A percentile compares a stretch with the other conserved stretches of the same genome.
Conservation (phyloP, 2,888 invertebrate species). For the Hydrotaea cyrtoneurina region DNA sequence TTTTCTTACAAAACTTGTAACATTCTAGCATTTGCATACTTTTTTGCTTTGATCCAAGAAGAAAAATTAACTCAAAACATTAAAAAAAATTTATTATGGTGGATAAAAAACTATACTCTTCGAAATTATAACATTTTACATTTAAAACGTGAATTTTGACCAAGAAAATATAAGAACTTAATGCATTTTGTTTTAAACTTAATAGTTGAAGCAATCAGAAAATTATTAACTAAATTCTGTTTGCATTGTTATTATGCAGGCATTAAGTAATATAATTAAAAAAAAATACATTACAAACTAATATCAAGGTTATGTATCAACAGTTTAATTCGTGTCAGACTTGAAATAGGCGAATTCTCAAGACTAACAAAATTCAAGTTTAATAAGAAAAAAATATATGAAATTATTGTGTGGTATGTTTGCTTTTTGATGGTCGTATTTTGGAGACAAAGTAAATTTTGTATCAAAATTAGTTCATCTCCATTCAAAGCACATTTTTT, state of each 20-base stretch:
- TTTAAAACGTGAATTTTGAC: background rate
- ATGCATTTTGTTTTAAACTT: conserved; percentile 20
- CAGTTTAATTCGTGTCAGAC: conserved; percentile 75
- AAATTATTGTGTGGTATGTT: conserved; percentile 50
- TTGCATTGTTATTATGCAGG: conserved; percentile 7
- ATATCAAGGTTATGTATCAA: conserved; percentile 79
- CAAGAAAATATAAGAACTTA: conserved; percentile 23
- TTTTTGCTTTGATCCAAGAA: background rate
- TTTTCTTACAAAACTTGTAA: conserved; percentile 19
- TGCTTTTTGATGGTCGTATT: conserved; percentile 40
- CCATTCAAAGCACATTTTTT: conserved; percentile 49
- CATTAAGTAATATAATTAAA: conserved; percentile 31
- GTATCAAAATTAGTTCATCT: conserved; percentile 39
- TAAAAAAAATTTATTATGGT: background rate
- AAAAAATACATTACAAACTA: conserved; percentile 75
- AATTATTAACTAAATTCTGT: conserved; percentile 20
- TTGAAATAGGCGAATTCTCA: background rate
- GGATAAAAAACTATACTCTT: conserved; percentile 12
- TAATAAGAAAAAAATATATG: conserved; percentile 38
- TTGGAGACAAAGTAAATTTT: conserved; percentile 19
- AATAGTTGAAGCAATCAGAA: background rate
- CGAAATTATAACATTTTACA: background rate
- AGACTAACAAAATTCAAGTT: conserved; percentile 61
- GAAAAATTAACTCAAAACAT: conserved; percentile 10
- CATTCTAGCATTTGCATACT: conserved; percentile 19